phyloP scores from a whole-genome alignment of 2,113 vertebrate genomes.

The Numida meleagris region DNA sequence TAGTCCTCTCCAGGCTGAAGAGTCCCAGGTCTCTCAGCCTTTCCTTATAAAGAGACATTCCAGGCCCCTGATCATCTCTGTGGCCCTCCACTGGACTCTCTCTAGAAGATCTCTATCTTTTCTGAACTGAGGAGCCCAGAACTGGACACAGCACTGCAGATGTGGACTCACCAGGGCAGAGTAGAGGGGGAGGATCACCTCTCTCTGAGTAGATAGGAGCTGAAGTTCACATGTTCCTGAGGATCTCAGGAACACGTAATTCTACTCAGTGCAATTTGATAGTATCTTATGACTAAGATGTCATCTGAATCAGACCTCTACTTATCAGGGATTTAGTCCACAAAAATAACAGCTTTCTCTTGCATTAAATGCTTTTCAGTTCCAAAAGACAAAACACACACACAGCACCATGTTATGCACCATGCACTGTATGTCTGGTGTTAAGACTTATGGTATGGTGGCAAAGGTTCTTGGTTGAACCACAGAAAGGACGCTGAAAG shows the following conservation, averaged over 20 bases:
- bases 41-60: no score
- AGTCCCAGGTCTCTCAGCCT: no score
- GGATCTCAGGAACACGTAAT: not conserved
- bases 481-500: rapidly evolving
- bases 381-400: not conserved
- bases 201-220: not conserved
- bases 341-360: not conserved
- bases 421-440: not conserved
- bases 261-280: not conserved
- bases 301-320: not conserved
- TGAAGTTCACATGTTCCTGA: not conserved
- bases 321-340: not conserved
- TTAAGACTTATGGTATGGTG: rapidly evolving
- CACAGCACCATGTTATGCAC: not conserved
- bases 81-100: no score
- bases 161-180: no score
- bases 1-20: no score
- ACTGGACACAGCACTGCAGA: no score
- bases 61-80: no score
- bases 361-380: not conserved
- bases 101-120: no score
- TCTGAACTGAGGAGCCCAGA: no score
- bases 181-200: no score
- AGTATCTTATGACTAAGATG: not conserved
- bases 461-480: not conserved